Base-by-base conservation (phyloP, 2,888 invertebrate genomes). In the Harpalus rubripes region DNA sequence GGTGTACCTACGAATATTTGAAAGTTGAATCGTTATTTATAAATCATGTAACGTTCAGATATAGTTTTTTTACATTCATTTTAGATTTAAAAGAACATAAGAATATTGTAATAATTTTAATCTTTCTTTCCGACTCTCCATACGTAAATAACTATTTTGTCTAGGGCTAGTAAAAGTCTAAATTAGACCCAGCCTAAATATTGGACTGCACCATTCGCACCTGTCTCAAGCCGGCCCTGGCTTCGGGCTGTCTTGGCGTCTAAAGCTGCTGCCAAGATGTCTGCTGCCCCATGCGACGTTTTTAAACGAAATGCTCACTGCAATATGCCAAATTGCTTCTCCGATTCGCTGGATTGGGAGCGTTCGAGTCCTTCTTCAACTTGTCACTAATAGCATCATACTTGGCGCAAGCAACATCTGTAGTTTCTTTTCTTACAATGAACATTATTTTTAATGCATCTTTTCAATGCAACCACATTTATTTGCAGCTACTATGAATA, bases 311-410 rank as follows among this genome's bases (percentile, higher is more conserved):
- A 82, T 82, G 72, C 56, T 82, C 58, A 32, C 82, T 72, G 82
- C 82, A 82, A 82, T 82, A 82, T 82, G 82, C 82, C 82, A 82
- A 82, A 82, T 82, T 82, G 82, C 82, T 82, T 82, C 72, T 58
- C 72, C 52, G 63, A 81, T 65, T 65, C 82, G 72, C 39, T 65
- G 68, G 18, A 72, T 65, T 65, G 56, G 56, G 82, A 56, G n/a
- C 82, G 68, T 68, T 74, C 44, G 56, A 52, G 74, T 74, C 22
- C 44, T 74, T 74, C 44, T 74, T 52, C 74, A 74, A 74, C 74
- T 52, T 74, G 74, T 44, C 52, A 74, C 56, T 74, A 44, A 56
- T 74, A 44, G 56, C 44, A 56, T 74, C 74, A 74, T 52, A 74
- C 44, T 74, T 74, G 74, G 74, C 74, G 74, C 44, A 74, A 6